phyloP scores from a whole-genome alignment of 2,113 vertebrate species.

The Alaudala cheleensis region DNA sequence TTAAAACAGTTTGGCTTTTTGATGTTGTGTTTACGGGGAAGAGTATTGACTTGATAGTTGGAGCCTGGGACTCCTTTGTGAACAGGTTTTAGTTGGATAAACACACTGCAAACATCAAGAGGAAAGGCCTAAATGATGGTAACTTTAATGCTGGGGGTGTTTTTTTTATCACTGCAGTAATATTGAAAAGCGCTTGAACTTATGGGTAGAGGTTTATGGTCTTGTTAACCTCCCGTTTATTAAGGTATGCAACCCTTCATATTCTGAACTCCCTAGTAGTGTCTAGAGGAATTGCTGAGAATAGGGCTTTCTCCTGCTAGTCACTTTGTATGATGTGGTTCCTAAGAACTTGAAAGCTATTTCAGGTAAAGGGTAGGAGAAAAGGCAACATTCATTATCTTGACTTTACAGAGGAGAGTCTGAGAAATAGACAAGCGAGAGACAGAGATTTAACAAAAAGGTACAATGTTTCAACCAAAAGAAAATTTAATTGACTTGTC shows the following conservation, averaged over 20 bases:
- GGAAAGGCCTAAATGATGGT: not conserved
- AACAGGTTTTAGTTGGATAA: not conserved
- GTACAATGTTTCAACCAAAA: not conserved
- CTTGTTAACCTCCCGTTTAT: constrained; percentile 21
- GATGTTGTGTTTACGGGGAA: not conserved
- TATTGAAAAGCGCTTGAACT: not conserved
- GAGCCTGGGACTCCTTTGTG: not conserved
- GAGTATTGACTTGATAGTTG: not conserved
- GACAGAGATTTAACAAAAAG: not conserved
- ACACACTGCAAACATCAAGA: not conserved
- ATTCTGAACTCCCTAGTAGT: not conserved
- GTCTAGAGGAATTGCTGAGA: not conserved
- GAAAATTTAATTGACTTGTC: not conserved
- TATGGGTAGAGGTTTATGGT: not conserved
- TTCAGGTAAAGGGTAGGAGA: not conserved
- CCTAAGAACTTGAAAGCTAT: constrained; percentile 1
- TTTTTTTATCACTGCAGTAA: not conserved
- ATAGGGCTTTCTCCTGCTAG: not conserved
- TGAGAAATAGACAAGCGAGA: not conserved
- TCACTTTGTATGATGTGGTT: not conserved
- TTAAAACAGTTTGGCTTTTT: constrained; percentile 30
- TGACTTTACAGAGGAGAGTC: not conserved
- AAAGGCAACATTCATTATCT: not conserved
- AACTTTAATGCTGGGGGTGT: not conserved
- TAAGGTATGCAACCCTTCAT: not conserved